Evolutionary conservation across 2,797 vertebrate genomes (phyloP).

Genomic region (Hafferia zeledoni): DNA sequence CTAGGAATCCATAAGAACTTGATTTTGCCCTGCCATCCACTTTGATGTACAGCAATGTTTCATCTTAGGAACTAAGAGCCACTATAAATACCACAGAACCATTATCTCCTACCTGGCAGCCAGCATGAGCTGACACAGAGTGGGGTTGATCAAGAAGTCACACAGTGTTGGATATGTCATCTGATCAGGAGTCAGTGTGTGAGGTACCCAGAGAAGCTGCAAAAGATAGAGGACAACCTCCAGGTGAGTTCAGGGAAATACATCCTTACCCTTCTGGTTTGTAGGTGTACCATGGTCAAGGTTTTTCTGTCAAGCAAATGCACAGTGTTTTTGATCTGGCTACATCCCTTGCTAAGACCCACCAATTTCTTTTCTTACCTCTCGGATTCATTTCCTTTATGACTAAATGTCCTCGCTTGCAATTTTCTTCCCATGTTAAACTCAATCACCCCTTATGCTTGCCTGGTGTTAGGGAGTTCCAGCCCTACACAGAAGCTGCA

Average conservation of each 20-base stretch:
- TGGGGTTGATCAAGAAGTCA: background rate
- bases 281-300: background rate
- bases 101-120: background rate
- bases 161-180: background rate
- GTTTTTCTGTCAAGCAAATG: background rate
- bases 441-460: background rate
- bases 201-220: background rate
- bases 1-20: background rate
- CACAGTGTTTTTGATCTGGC: background rate
- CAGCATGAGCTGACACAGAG: rapidly evolving
- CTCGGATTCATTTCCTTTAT: background rate
- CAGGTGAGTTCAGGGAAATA: background rate
- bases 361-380: background rate
- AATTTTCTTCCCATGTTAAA: background rate
- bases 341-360: background rate
- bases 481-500: background rate
- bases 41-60: background rate
- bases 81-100: background rate
- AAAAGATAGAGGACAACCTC: background rate
- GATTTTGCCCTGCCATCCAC: background rate
- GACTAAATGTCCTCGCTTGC: background rate
- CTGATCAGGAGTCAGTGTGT: background rate
- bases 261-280: background rate
- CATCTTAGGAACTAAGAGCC: background rate
- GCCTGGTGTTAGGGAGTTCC: background rate